Conservation (phyloP, 2,797 vertebrate species). For the Sebastes matsubarae region DNA sequence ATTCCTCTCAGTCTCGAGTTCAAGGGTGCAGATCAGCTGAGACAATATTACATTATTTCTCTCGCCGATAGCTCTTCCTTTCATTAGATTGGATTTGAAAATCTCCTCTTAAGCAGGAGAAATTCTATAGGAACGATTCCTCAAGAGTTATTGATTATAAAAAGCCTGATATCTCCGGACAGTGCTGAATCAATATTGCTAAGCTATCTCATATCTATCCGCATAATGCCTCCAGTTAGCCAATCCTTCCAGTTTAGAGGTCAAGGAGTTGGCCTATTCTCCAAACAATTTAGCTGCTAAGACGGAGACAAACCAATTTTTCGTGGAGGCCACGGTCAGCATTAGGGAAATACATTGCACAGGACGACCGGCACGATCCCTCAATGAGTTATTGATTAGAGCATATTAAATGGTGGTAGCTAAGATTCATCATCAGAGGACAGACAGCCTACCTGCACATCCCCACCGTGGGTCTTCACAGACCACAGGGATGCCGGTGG, state of each 20-base stretch:
- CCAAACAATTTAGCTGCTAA: slow-evolving; percentile 52
- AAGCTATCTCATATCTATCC: slow-evolving; percentile 67
- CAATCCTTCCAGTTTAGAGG: slow-evolving; percentile 68
- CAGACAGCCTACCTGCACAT: slow-evolving; percentile 14
- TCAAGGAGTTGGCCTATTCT: slow-evolving; percentile 58
- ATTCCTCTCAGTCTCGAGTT: not conserved
- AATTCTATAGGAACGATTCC: slow-evolving; percentile 55
- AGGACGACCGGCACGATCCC: slow-evolving; percentile 4
- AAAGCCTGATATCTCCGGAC: slow-evolving; percentile 61
- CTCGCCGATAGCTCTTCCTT: slow-evolving; percentile 29
- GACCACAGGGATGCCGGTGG: slow-evolving; percentile 11
- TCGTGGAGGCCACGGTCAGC: slow-evolving; percentile 10
- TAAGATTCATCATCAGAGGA: slow-evolving; percentile 37
- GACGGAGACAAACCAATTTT: slow-evolving; percentile 4
- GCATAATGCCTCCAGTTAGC: slow-evolving; percentile 61
- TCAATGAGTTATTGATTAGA: slow-evolving; percentile 56
- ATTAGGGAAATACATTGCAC: slow-evolving; percentile 44
- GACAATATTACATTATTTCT: slow-evolving; percentile 35
- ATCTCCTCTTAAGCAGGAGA: slow-evolving; percentile 50
- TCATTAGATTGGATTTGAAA: slow-evolving; percentile 65
- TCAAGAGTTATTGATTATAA: slow-evolving; percentile 67
- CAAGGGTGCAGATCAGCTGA: slow-evolving; percentile 27
- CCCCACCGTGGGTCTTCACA: slow-evolving; percentile 22
- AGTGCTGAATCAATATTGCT: slow-evolving; percentile 63
- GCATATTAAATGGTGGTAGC: slow-evolving; percentile 28